Percentiles rank a stretch among this genome's conserved stretches.
Evolutionary conservation across 2,888 invertebrate species (phyloP).

Genomic region (Poecilobothrus nobilitatus): DNA sequence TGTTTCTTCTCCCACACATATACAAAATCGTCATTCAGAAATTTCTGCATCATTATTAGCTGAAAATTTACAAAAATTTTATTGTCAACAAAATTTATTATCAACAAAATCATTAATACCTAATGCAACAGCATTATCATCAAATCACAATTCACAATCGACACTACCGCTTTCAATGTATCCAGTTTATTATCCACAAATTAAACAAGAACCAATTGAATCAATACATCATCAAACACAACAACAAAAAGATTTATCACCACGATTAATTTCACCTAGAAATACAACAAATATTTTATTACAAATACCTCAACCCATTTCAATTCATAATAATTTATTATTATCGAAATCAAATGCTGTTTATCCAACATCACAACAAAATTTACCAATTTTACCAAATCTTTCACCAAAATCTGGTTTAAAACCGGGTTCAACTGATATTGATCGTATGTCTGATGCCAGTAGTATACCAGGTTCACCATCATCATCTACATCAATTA

Average conservation of each 20-base stretch:
- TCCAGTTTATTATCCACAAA: slow-evolving; percentile 20
- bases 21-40: background rate
- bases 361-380: background rate
- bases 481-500: slow-evolving; percentile 19
- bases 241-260: background rate
- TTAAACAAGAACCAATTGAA: slow-evolving; percentile 18
- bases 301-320: slow-evolving; percentile 18
- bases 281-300: slow-evolving; percentile 19
- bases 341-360: background rate
- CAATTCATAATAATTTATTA: slow-evolving; percentile 12
- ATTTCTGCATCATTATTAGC: slow-evolving; percentile 1
- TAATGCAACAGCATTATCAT: background rate
- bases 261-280: slow-evolving; percentile 15
- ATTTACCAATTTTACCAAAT: background rate
- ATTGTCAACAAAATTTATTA: slow-evolving; percentile 7
- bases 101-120: slow-evolving; percentile 13
- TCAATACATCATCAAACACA: slow-evolving; percentile 16
- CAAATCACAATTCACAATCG: slow-evolving; percentile 10
- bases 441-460: slow-evolving; percentile 16
- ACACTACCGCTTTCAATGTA: slow-evolving; percentile 18
- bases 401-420: background rate
- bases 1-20: slow-evolving; percentile 10
- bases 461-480: slow-evolving; percentile 23
- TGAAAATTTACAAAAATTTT: slow-evolving; percentile 10
- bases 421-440: slow-evolving; percentile 19